Evolutionary conservation across 2,797 vertebrate species (phyloP), one percentile per base, ranked within the genome.

Genomic region (Heterohyrax brucei): DNA sequence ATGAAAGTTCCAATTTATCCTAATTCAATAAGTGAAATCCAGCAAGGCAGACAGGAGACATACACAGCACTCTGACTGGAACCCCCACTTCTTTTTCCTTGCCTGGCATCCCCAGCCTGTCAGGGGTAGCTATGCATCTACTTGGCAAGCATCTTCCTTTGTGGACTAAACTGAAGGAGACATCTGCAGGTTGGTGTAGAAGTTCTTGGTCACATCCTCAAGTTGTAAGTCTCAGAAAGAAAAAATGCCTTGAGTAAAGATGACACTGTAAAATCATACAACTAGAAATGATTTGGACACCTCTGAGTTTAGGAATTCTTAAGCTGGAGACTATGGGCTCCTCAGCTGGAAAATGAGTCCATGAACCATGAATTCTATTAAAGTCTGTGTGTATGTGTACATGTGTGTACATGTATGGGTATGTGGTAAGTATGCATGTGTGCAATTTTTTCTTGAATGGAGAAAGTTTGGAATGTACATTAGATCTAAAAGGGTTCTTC

Each of bases 1-100:
- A 98, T 98, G 98, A 98, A 98, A 98, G 97, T 98, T 98, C 97
- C 98, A 98, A 98, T 98, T 99, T 98, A 98, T 98, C 98, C 98
- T 99, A 98, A 99, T 98, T 98, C 98, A 98, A 98, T 99, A 98
- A 98, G 97, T 13, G 96, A 98, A 98, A 98, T 96, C 95, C 96
- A 95, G 98, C 9, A 76, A 97, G 95, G 95, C 96, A 39, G 0
- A 94, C 97, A 97, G 96, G 96, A 98, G 96, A 64, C 7, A 0
- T 50, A 87, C 86, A 97, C 73, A 3, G 68, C 73, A 86, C 87
- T 94, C 87, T 84, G 59, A 76, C 46, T 90, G 61, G 80, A 98
- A 85, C 53, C 66, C 50, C 87, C 91, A 0, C 80, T 61, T 93
- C 56, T 59, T 81, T 68, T 21, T 83, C 48, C 79, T 86, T 30